Evolutionary conservation across 2,888 invertebrate species (phyloP).

Genomic region (Matsumyia berberina): DNA sequence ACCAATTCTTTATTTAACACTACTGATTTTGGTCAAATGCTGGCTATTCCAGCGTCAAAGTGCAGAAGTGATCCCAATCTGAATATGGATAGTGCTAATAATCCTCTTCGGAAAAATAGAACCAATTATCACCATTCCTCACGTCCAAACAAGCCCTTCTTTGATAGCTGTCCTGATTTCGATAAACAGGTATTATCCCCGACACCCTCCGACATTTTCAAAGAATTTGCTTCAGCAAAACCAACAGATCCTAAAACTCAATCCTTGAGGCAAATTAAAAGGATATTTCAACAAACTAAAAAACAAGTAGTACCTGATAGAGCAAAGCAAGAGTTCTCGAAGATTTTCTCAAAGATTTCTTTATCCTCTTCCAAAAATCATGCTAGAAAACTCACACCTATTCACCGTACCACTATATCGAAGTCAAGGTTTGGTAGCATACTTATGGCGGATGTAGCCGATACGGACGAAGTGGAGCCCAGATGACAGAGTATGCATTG

Average conservation of each 20-base stretch:
- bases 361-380: constrained; percentile 24
- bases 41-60: background rate
- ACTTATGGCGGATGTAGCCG: constrained; percentile 21
- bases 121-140: background rate
- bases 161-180: constrained; percentile 20
- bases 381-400: background rate
- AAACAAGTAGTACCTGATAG: background rate
- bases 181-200: background rate
- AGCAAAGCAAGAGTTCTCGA: constrained; percentile 13
- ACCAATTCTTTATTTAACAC: background rate
- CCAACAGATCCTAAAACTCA: background rate
- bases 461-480: constrained; percentile 63
- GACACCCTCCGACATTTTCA: background rate
- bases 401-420: background rate
- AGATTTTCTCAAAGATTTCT: constrained; percentile 17
- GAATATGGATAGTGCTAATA: background rate
- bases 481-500: constrained; percentile 77
- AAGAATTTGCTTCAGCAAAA: background rate
- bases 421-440: constrained; percentile 7
- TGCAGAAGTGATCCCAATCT: background rate
- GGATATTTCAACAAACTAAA: constrained; percentile 11
- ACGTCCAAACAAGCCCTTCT: background rate
- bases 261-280: constrained; percentile 13
- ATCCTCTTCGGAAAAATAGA: background rate
- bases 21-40: background rate